Conservation (phyloP, 1,140 invertebrate species). For the Orchestia grillus region DNA sequence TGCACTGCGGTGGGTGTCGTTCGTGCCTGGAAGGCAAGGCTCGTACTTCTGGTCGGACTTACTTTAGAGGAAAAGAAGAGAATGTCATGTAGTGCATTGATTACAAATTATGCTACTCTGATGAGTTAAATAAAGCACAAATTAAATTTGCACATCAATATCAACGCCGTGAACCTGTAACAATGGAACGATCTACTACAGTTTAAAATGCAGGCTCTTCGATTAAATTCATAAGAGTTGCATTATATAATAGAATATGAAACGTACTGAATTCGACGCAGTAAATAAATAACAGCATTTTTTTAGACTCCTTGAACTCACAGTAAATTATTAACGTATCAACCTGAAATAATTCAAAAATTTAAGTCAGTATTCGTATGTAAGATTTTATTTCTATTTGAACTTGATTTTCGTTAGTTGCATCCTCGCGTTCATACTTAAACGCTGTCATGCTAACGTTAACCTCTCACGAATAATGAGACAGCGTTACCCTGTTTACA, state of each 20-base stretch:
- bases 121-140: too few species aligned
- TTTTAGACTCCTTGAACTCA: not conserved
- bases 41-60: too few species aligned
- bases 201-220: not conserved
- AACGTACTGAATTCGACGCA: not conserved
- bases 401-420: too few species aligned
- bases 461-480: too few species aligned
- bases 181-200: not conserved
- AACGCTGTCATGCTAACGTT: too few species aligned
- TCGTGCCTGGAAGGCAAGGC: too few species aligned
- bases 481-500: not conserved
- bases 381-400: not conserved
- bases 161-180: not conserved
- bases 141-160: too few species aligned
- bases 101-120: too few species aligned
- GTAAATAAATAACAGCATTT: not conserved
- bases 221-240: not conserved
- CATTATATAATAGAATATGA: too few species aligned
- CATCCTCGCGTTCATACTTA: not conserved
- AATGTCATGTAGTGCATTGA: too few species aligned
- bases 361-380: not conserved
- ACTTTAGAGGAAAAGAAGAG: too few species aligned
- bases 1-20: too few species aligned
- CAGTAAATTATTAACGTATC: not conserved
- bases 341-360: not conserved